phyloP scores from a whole-genome alignment of 1,140 invertebrate species.

The Pristionchus pacificus region DNA sequence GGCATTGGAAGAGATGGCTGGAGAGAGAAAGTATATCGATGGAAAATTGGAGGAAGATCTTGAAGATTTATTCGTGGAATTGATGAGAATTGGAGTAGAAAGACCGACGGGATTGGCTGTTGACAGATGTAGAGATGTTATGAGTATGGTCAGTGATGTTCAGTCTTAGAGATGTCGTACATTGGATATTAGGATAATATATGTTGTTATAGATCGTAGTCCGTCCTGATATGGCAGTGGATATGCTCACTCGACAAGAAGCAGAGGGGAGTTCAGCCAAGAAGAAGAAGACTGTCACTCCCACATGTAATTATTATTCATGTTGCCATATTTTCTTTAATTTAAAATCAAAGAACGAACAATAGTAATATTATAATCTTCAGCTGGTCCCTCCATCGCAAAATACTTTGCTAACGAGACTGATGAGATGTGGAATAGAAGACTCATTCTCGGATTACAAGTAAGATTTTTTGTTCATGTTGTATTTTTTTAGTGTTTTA shows the following conservation, averaged over 20 bases:
- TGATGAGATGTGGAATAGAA: constrained; percentile 8
- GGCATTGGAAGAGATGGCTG: constrained; percentile 27
- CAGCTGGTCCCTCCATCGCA: too few species aligned
- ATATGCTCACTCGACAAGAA: constrained; percentile 14
- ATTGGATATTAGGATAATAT: not conserved
- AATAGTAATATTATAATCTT: too few species aligned
- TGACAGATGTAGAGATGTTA: constrained; percentile 1
- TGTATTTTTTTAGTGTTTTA: constrained; percentile 8
- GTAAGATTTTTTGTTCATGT: not conserved
- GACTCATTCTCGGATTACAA: constrained; percentile 13
- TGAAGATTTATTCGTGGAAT: constrained; percentile 15
- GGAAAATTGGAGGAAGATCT: constrained; percentile 24
- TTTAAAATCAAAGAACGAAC: too few species aligned
- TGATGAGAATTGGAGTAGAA: constrained; percentile 7
- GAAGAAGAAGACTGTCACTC: constrained; percentile 6
- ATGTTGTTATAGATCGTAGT: not conserved
- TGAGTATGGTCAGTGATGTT: constrained; percentile 6
- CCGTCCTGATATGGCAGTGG: not conserved
- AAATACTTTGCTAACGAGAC: not conserved
- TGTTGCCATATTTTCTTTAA: too few species aligned
- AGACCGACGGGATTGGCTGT: not conserved
- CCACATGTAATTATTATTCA: too few species aligned
- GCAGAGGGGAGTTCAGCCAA: constrained; percentile 5
- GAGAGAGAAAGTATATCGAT: constrained; percentile 1
- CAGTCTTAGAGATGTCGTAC: not conserved